Evolutionary conservation across 2,113 vertebrate species (phyloP).

Genomic region (Piaya cayana): DNA sequence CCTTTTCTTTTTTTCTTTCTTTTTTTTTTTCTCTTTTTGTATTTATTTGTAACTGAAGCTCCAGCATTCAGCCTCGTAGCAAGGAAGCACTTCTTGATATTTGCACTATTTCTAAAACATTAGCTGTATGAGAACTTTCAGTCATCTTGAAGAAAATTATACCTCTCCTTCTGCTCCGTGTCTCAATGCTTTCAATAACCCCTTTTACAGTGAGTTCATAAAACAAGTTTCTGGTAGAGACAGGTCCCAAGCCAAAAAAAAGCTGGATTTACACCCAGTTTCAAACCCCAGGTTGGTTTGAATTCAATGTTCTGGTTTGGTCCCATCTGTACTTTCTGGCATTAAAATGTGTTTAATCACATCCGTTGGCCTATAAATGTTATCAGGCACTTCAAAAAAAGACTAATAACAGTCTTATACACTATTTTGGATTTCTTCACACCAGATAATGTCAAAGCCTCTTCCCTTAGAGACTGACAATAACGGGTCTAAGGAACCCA

Average conservation of each 20-base stretch:
- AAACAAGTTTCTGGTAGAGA: conserved; percentile 63
- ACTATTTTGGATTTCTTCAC: conserved; percentile 35
- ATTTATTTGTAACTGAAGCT: conserved; percentile 65
- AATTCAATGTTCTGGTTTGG: conserved; percentile 49
- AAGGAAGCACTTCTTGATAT: conserved; percentile 80
- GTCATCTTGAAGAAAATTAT: conserved; percentile 51
- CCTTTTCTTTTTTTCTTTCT: neutral
- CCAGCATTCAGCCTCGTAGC: conserved; percentile 58
- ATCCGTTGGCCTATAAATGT: conserved; percentile 72
- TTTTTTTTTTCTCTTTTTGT: neutral
- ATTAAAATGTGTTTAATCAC: conserved; percentile 65
- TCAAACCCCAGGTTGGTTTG: conserved; percentile 27
- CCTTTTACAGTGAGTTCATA: conserved; percentile 61
- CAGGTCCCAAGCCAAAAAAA: conserved; percentile 54
- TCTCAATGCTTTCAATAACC: conserved; percentile 55
- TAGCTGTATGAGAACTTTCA: conserved; percentile 66
- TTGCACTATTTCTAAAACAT: conserved; percentile 68
- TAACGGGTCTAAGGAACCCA: conserved; percentile 42
- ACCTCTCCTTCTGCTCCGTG: conserved; percentile 42
- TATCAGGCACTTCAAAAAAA: conserved; percentile 83
- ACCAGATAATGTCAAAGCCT: conserved; percentile 40
- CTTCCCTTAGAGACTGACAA: conserved; percentile 34
- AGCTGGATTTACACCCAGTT: conserved; percentile 35
- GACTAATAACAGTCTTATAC: conserved; percentile 72
- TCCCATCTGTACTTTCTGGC: conserved; percentile 66